phyloP scores from a whole-genome alignment of 2,888 invertebrate species.

The Norana najaformis region DNA sequence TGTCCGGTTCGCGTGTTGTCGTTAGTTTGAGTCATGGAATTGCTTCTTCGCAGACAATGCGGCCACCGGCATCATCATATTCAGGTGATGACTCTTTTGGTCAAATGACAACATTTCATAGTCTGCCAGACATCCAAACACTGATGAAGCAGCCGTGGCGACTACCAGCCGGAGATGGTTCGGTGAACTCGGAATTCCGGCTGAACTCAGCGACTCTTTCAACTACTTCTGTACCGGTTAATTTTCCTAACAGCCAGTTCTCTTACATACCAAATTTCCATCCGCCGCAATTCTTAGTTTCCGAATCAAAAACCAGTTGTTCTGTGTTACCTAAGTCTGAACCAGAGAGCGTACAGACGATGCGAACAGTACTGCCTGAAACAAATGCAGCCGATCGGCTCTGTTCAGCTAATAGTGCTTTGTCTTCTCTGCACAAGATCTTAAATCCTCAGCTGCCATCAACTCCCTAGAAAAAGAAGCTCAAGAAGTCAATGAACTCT shows the following conservation, averaged over 20 bases:
- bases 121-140: constrained; percentile 8
- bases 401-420: neutral
- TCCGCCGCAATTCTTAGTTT: neutral
- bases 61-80: neutral
- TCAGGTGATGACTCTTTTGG: neutral
- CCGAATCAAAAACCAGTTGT: constrained; percentile 15
- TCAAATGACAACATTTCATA: neutral
- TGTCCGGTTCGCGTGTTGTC: neutral
- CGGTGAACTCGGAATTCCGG: neutral
- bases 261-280: constrained; percentile 15
- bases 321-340: neutral
- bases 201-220: neutral
- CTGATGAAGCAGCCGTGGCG: constrained; percentile 15
- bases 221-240: neutral
- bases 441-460: constrained; percentile 16
- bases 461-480: neutral
- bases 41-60: neutral
- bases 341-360: neutral
- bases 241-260: neutral
- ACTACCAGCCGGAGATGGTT: neutral
- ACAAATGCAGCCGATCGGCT: neutral
- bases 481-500: neutral
- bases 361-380: neutral
- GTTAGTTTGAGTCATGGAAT: neutral
- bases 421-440: constrained; percentile 9